Base-by-base conservation (phyloP, 2,797 vertebrate genomes). In the Phoeniculus purpureus region DNA sequence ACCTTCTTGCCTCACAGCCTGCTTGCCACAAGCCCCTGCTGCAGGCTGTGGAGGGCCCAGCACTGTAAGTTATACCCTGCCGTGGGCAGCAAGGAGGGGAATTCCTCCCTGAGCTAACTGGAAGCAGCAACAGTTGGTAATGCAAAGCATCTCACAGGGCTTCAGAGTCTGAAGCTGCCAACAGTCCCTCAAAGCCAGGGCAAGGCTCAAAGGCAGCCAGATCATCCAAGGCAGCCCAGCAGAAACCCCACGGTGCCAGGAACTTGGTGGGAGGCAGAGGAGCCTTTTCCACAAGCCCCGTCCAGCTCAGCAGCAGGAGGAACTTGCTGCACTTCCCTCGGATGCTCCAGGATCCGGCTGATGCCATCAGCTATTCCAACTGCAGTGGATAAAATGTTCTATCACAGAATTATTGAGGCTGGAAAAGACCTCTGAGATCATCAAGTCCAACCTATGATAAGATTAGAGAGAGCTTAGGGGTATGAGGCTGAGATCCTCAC, bases 71-170 rank as follows among this genome's bases (percentile, higher is more conserved):
- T 70, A 72, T 12, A 52, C 61, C 75, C 58, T 8, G 45, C 10
- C 34, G 51, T 2, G 47, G 31, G 47, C 2, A 54, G 58, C 34
- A 20, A 7, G n/a, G 22, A 52, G 67, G 58, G 73, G 74, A 89
- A 92, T 86, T 80, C 79, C 79, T 86, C 23, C 21, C 55, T 15
- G 6, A 83, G 5, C 68, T 80, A 23, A 71, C 70, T 76, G 92
- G 86, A 89, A 86, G 78, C 55, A 27, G 78, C 89, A 91, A 58
- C 92, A 93, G 85, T 94, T 89, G 86, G 82, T 21, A 67, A 92
- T 59, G 78, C 86, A 51, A 92, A 83, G 86, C 82, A 89, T 87
- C 45, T 75, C 73, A 62, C 58, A 16, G n/a, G 51, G 67, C 58
- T 43, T 13, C 7, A 9, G 67, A 78, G 78, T 62, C 68, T 9